Evolutionary conservation across 2,888 invertebrate species (phyloP).

Genomic region (Venusia cambrica): DNA sequence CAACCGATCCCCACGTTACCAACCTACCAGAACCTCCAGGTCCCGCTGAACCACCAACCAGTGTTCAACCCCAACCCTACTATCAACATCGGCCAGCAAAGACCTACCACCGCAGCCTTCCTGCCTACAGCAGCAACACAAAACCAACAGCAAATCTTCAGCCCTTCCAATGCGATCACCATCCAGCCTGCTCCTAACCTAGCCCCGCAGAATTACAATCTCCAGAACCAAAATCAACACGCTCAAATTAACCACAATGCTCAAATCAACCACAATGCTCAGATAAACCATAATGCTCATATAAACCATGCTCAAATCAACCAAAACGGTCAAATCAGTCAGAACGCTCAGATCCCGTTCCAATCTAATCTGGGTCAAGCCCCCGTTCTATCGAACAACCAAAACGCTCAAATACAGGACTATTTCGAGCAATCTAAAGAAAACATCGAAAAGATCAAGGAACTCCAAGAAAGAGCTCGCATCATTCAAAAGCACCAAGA

Average conservation of each 20-base stretch:
- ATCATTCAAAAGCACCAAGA: slow-evolving; percentile 88
- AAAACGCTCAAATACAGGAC: slow-evolving; percentile 77
- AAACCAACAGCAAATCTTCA: slow-evolving; percentile 53
- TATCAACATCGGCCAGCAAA: slow-evolving; percentile 59
- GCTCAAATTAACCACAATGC: slow-evolving; percentile 44
- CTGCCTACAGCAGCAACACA: slow-evolving; percentile 58
- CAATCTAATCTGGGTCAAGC: slow-evolving; percentile 60
- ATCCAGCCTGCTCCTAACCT: slow-evolving; percentile 73
- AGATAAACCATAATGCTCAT: slow-evolving; percentile 11
- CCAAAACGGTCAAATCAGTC: slow-evolving; percentile 16
- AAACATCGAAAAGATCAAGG: slow-evolving; percentile 82
- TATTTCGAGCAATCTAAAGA: slow-evolving; percentile 83
- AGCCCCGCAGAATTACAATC: slow-evolving; percentile 55
- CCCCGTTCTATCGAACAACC: slow-evolving; percentile 71
- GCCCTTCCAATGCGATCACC: slow-evolving; percentile 64
- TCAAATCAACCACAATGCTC: slow-evolving; percentile 16
- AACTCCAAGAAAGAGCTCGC: slow-evolving; percentile 86
- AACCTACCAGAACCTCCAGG: slow-evolving; percentile 52
- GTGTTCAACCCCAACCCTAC: slow-evolving; percentile 36
- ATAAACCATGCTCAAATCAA: slow-evolving; percentile 13
- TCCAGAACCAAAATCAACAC: slow-evolving; percentile 38
- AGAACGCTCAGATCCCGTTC: slow-evolving; percentile 55
- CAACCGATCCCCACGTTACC: slow-evolving; percentile 61
- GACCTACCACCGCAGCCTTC: slow-evolving; percentile 64
- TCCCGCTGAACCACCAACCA: slow-evolving; percentile 43